Evolutionary conservation across 1,140 invertebrate species (phyloP), one percentile per base, ranked within the genome.

Genomic region (Cryptotermes secundus): DNA sequence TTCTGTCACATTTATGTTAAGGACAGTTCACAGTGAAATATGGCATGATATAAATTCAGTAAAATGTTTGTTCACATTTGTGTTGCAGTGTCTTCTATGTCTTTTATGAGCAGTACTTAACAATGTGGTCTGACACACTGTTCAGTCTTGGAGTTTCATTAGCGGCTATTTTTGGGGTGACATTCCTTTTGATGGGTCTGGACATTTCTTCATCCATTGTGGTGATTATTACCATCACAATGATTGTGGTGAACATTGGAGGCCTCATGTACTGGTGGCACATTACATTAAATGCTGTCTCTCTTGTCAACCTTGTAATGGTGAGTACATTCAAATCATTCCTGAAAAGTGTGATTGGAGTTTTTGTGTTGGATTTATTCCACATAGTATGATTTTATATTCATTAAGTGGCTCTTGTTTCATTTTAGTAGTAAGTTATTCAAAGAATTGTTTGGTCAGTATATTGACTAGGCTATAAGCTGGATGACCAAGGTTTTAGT

Each of bases 101-200:
- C 22, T 99, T 99, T 90, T 99, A 99, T 88, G 99, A 99, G 89
- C 99, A 99, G 91, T 99, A 99, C 90, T 90, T 99, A 85, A 99
- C 97, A 9, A 98, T 99, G 93, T 98, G 97, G 95, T 90, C 94
- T 0, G 97, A 99, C 87, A 97, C 97, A 0, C 87, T 99, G 10
- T 93, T 95, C 86, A 98, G 96, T 87, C 92, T 99, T 88, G 93
- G 93, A 9, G 95, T 99, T 81, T 99, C 97, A 6, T 90, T 99
- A 53, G 89, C 94, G 12, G 97, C 97, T 22, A 98, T 99, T 85
- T 99, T 99, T 88, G 90, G 99, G 16, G 97, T 99, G 0, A 98
- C 97, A 0, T 97, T 98, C 88, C 85, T 99, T 7, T 90, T 99
- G 34, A 97, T 99, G 92, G 98, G 98, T 53, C 93, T 99, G 86